Evolutionary conservation across 2,797 vertebrate genomes (phyloP).

Genomic region (Myotis findleyi): DNA sequence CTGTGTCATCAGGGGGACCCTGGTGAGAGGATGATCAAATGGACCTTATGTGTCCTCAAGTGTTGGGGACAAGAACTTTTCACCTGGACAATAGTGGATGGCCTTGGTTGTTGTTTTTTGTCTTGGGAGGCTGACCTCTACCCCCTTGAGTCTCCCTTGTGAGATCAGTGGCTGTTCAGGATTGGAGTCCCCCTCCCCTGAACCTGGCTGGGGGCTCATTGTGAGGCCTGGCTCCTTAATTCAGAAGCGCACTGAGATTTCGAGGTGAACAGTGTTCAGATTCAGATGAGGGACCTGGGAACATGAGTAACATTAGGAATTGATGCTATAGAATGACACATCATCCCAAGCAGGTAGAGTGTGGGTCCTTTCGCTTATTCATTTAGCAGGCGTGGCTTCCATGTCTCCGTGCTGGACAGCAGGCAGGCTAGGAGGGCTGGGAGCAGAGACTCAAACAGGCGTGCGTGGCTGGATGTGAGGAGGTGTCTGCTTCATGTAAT

Average conservation of each 20-base stretch:
- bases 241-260: slow-evolving; percentile 73
- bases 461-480: background rate
- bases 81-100: background rate
- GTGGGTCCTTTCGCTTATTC: background rate
- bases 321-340: slow-evolving; percentile 60
- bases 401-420: background rate
- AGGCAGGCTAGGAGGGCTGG: background rate
- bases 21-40: background rate
- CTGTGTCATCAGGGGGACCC: background rate
- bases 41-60: rapidly evolving
- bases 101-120: background rate
- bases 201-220: slow-evolving; percentile 38
- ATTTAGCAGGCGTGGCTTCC: background rate
- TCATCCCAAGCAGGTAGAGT: background rate
- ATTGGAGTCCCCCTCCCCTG: slow-evolving; percentile 27
- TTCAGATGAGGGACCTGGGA: slow-evolving; percentile 76
- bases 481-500: background rate
- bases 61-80: background rate
- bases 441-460: background rate
- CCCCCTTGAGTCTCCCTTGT: slow-evolving; percentile 28
- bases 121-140: slow-evolving; percentile 2
- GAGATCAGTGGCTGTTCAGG: slow-evolving; percentile 60
- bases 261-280: slow-evolving; percentile 74
- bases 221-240: slow-evolving; percentile 64
- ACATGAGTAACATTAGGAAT: slow-evolving; percentile 76